Conservation (phyloP, 2,888 invertebrate species). For the Drosophila anomalipes region DNA sequence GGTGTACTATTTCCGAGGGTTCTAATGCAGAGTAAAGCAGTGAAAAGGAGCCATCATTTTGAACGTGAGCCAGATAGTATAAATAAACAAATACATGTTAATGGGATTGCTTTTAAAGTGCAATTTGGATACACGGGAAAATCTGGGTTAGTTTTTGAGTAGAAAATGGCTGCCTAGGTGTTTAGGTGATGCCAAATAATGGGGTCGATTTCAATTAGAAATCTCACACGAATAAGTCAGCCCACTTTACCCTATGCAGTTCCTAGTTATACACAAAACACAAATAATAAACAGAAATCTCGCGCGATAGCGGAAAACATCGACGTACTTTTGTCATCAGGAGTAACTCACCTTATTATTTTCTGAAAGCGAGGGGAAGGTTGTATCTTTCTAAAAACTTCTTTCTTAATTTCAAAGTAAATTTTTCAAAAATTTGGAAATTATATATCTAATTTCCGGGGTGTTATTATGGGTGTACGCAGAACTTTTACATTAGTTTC, state of each 20-base stretch:
- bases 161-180: background rate
- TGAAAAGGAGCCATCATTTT: background rate
- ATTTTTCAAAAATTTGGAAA: background rate
- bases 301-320: no score
- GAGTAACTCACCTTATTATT: background rate
- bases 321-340: background rate
- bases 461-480: background rate
- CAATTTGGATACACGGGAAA: background rate
- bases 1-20: background rate
- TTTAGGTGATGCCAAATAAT: background rate
- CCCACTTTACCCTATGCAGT: background rate
- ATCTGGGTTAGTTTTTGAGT: background rate
- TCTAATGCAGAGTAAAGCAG: background rate
- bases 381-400: background rate
- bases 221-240: background rate
- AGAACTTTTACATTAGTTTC: background rate
- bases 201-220: background rate
- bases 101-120: constrained; percentile 19
- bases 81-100: constrained; percentile 22
- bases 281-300: background rate
- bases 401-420: background rate
- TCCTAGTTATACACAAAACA: no score
- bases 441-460: background rate
- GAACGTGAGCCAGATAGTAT: constrained; percentile 10
- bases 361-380: background rate